Conservation (phyloP, 2,113 vertebrate species). For the Taxidea taxus region DNA sequence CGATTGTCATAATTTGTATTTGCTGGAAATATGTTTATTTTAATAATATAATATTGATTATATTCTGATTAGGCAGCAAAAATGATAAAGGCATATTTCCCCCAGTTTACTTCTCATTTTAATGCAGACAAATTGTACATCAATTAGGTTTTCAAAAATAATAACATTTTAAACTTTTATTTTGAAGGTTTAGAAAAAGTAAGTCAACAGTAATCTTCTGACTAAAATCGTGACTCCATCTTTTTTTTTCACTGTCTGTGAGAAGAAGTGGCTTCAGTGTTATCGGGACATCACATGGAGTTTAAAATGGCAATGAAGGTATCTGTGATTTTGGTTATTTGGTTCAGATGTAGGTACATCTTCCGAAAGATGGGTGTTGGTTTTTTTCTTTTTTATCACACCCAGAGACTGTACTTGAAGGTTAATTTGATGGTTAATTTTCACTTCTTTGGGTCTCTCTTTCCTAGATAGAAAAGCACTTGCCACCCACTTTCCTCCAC, state of each 20-base stretch:
- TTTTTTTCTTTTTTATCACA: not conserved
- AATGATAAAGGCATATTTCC: not conserved
- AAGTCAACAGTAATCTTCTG: not conserved
- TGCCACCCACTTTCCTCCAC: not conserved
- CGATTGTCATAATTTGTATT: not conserved
- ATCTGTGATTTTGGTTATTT: not conserved
- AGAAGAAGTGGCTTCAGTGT: not conserved
- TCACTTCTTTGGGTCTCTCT: not conserved
- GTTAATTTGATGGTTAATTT: not conserved
- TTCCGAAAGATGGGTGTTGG: not conserved
- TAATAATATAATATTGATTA: not conserved
- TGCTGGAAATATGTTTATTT: not conserved
- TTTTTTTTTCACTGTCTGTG: not conserved
- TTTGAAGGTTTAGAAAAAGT: not conserved
- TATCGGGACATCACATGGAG: not conserved
- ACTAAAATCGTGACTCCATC: not conserved
- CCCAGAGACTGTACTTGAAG: not conserved
- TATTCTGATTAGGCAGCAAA: not conserved
- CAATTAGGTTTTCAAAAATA: not conserved
- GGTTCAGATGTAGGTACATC: not conserved
- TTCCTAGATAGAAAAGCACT: not conserved
- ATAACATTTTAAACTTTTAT: not conserved
- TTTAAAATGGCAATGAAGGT: not conserved
- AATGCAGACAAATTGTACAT: not conserved
- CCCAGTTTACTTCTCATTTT: not conserved